Evolutionary conservation across 2,888 invertebrate genomes (phyloP), one percentile per base, ranked within the genome.

Genomic region (Coelinius sp.): DNA sequence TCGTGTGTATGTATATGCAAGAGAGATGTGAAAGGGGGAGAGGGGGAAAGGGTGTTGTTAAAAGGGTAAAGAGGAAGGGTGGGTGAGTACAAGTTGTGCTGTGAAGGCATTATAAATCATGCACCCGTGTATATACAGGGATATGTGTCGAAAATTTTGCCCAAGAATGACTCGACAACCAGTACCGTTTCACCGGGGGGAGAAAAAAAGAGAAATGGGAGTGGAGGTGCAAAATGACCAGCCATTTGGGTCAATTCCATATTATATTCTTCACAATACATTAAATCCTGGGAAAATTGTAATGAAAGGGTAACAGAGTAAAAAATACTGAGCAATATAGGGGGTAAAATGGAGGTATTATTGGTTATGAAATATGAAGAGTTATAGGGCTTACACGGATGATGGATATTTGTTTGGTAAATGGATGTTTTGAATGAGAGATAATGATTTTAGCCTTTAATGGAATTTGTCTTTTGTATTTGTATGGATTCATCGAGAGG

Each of bases 51-150:
- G n/a, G 56, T n/a, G 24, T 24, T 53, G 53, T 10, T 4, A 25
- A 20, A 25, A 27, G 56, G 17, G 56, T 12, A 52, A 12, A 12
- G 56, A 4, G 56, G 25, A n/a, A 2, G 12, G 56, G 10, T 27
- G 27, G 56, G 56, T 25, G 56, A 27, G 31, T 59, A 22, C 17
- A 59, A 31, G 31, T 59, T 31, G 31, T 59, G 59, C 59, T 35
- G 24, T 38, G 52, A 64, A 64, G 41, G 53, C 49, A 70, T 70
- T 70, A 70, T 64, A 64, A 64, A 70, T 70, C 70, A 70, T 52
- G 63, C 24, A 52, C 27, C 10, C 44, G 14, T 17, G 49, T 27
- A 25, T 70, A 38, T 63, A 64, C 41, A 31, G 12, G 31, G 38
- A n/a, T 62, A 62, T 12, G 63, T 38, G 63, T 63, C 63, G 63